Evolutionary conservation across 2,797 vertebrate genomes (phyloP), one percentile per base, ranked within the genome.

Genomic region (Menidia menidia): DNA sequence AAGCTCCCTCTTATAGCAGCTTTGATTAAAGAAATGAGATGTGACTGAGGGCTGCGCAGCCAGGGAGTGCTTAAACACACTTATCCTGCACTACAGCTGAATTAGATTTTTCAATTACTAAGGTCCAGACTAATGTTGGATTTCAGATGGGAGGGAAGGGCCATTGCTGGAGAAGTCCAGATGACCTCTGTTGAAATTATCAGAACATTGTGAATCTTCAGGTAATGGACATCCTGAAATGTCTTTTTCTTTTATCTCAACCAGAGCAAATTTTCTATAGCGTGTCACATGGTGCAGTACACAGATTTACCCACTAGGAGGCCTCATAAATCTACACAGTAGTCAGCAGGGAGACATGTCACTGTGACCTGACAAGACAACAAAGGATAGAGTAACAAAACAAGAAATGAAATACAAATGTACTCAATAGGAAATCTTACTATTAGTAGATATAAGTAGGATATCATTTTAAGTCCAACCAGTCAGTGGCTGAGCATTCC

Each of bases 21-120:
- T 13, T 81, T 90, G 83, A 89, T 92, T 88, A 90, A 84, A 80
- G 75, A 92, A 90, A 89, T 88, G 78, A 89, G 82, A 77, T 81
- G 81, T 80, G 87, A 86, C 81, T 43, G 72, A 73, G 47, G 58
- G 30, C 60, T 57, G 75, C 2, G 3, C 44, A 67, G 71, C 59
- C 63, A 35, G 1, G 9, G 52, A 58, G 78, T 30, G 62, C 79
- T 85, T 82, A 85, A 60, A 83, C 31, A 13, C 65, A 72, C 71
- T 85, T 73, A 89, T 84, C 80, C 73, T 77, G 81, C 78, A 73
- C 68, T 64, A 62, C 12, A 0, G 50, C 50, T 71, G 68, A 80
- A 86, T 90, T 75, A 78, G 64, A 79, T 75, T 60, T 68, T 85
- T 81, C 68, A 84, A 73, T 86, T 81, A 78, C 47, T 18, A 68